Evolutionary conservation across 2,113 vertebrate species (phyloP).

Genomic region (Rana temporaria): DNA sequence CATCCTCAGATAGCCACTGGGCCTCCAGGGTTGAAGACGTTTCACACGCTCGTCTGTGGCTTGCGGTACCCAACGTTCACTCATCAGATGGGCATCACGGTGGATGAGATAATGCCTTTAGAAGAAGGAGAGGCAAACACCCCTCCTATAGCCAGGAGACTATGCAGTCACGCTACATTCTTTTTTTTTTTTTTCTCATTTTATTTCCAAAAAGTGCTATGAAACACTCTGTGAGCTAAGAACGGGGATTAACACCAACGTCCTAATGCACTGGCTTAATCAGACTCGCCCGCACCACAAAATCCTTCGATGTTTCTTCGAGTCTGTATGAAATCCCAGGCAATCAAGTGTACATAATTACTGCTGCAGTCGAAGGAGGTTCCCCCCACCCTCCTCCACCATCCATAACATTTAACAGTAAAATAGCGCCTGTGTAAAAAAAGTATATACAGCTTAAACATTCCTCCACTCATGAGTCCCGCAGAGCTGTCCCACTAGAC

Average conservation of each 20-base stretch:
- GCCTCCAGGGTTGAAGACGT: constrained; percentile 3
- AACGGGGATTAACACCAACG: constrained; percentile 46
- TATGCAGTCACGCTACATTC: constrained; percentile 11
- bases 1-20: constrained; percentile 20
- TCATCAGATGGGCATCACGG: constrained; percentile 39
- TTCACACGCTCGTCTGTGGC: constrained; percentile 12
- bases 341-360: constrained; percentile 14
- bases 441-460: not conserved
- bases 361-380: not conserved
- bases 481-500: not conserved
- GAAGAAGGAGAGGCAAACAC: not conserved
- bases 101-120: constrained; percentile 17
- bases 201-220: constrained; percentile 37
- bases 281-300: constrained; percentile 30
- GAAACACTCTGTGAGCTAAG: constrained; percentile 45
- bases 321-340: constrained; percentile 35
- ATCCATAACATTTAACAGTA: constrained; percentile 8
- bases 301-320: constrained; percentile 20
- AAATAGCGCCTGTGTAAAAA: not conserved
- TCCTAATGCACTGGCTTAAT: constrained; percentile 20
- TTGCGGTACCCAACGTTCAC: constrained; percentile 22
- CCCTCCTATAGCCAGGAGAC: not conserved
- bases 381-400: not conserved
- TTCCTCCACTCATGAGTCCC: not conserved
- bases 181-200: constrained; percentile 18